Conservation (phyloP, 2,888 invertebrate genomes). For the Caenorhabditis doughertyi region DNA sequence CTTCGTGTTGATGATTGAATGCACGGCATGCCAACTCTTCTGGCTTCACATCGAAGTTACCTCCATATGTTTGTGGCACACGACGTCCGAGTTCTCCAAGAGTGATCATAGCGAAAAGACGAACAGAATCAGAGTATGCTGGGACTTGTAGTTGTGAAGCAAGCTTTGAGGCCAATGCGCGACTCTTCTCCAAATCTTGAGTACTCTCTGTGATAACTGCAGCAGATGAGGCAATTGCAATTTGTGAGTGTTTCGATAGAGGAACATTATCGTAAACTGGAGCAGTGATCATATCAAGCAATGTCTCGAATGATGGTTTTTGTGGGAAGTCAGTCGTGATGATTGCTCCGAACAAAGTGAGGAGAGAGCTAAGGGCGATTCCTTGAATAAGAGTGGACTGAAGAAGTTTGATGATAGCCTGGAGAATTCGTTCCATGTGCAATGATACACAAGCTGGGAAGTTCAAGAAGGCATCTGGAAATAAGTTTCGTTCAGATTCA, state of each 20-base stretch:
- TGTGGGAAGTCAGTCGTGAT: constrained; percentile 89
- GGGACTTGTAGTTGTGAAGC: constrained; percentile 64
- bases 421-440: constrained; percentile 87
- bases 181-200: constrained; percentile 83
- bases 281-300: constrained; percentile 89
- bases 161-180: constrained; percentile 67
- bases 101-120: constrained; percentile 92
- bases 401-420: constrained; percentile 66
- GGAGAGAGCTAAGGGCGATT: constrained; percentile 91
- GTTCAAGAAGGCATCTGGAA: constrained; percentile 61
- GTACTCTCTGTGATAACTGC: constrained; percentile 88
- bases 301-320: constrained; percentile 85
- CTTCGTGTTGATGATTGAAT: constrained; percentile 94
- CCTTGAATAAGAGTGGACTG: constrained; percentile 68
- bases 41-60: constrained; percentile 70
- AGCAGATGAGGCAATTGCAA: constrained; percentile 96
- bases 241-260: constrained; percentile 88
- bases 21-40: constrained; percentile 87
- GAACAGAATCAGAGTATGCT: constrained; percentile 63
- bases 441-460: constrained; percentile 56
- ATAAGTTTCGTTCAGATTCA: neutral
- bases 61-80: constrained; percentile 62
- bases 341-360: constrained; percentile 92
- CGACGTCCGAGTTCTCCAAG: constrained; percentile 94
- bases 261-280: constrained; percentile 85